Evolutionary conservation across 2,888 invertebrate species (phyloP).

Genomic region (Brachypalpus laphriformis): DNA sequence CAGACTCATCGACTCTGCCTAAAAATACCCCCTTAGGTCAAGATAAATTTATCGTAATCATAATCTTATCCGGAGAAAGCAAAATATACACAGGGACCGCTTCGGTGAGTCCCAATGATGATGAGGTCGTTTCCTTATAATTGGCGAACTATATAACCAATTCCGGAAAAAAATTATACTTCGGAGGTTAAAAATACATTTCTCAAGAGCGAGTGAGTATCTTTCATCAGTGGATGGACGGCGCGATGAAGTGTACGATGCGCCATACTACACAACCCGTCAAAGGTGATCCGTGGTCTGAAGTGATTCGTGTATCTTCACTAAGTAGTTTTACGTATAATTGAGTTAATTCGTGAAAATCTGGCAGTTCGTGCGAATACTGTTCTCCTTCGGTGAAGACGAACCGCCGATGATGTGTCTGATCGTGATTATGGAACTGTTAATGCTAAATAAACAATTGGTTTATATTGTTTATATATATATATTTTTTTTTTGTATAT

Average conservation of each 20-base stretch:
- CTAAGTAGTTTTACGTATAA: conserved; percentile 6
- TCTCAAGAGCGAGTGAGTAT: conserved; percentile 9
- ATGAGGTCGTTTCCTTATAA: conserved; percentile 46
- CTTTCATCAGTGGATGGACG: conserved; percentile 2
- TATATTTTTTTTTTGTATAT: background rate
- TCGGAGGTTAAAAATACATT: conserved; percentile 44
- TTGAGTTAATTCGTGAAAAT: conserved; percentile 47
- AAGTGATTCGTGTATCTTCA: conserved; percentile 13
- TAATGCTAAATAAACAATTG: conserved; percentile 35
- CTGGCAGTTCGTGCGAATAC: conserved; percentile 28
- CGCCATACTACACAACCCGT: background rate
- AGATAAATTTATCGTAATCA: conserved; percentile 4
- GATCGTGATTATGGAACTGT: conserved; percentile 49
- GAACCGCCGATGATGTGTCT: conserved; percentile 12
- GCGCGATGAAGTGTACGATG: conserved; percentile 13
- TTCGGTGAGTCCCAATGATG: conserved; percentile 37
- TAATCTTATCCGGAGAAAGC: background rate
- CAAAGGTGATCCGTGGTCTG: conserved; percentile 18
- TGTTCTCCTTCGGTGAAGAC: conserved; percentile 18
- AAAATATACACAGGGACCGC: background rate
- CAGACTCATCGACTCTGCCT: too few species aligned
- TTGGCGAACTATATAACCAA: conserved; percentile 18
- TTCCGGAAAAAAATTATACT: background rate
- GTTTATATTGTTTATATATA: background rate
- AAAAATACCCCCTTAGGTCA: conserved; percentile 8